Conservation (phyloP, 35 echinoderm and acorn worm species). For the Antedon bifida region DNA sequence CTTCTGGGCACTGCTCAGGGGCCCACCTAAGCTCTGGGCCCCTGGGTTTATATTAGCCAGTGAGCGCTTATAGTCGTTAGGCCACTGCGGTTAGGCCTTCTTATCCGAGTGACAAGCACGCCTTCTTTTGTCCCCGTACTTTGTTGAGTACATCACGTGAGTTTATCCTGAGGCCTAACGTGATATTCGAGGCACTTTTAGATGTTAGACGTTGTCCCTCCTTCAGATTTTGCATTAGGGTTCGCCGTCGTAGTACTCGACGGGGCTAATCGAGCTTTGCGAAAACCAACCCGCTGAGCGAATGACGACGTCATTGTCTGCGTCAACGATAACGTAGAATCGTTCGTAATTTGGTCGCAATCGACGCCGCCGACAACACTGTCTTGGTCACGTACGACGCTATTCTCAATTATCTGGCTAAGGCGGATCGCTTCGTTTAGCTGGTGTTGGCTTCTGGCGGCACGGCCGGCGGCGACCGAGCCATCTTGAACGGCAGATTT, state of each 20-base stretch:
- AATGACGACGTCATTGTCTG: neutral
- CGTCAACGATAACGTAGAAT: neutral
- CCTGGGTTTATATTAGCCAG: no score
- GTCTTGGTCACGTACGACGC: neutral
- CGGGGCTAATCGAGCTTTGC: neutral
- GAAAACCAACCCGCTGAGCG: neutral
- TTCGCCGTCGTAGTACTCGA: neutral
- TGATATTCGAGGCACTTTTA: neutral
- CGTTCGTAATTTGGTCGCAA: neutral
- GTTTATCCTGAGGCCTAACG: no score
- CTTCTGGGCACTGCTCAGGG: no score
- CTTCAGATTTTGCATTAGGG: neutral
- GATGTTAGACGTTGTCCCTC: neutral
- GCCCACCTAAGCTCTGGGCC: no score
- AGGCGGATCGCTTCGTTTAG: neutral
- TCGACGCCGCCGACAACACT: neutral
- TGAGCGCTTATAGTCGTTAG: no score
- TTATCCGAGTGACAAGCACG: no score
- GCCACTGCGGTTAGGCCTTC: no score
- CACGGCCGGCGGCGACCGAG: neutral
- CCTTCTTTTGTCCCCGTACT: no score
- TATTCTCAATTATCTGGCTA: neutral
- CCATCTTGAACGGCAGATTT: neutral
- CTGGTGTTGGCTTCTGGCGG: neutral
- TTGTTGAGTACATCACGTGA: no score